These are phyloP conservation scores for Triplophysa siluroides DNA, from an alignment of 2,113 vertebrate genomes.

Conservation along the genomic window DNA sequence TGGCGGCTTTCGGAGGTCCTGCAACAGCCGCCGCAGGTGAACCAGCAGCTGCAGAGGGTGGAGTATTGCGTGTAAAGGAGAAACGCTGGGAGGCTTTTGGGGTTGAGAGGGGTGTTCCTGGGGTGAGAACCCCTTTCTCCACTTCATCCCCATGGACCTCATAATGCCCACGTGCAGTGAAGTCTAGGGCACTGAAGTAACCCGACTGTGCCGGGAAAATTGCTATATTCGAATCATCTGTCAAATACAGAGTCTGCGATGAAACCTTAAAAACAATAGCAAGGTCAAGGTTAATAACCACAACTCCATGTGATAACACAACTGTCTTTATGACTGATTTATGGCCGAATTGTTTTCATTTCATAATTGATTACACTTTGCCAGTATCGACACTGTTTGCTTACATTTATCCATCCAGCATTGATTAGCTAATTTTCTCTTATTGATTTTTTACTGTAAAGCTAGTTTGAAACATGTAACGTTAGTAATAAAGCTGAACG, in stretches of 20 bases:
- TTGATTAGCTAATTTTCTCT: too few species aligned
- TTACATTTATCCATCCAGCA: too few species aligned
- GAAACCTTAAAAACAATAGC: neutral
- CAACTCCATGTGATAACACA: neutral
- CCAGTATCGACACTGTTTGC: too few species aligned
- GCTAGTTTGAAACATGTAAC: too few species aligned
- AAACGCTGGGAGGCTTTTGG: neutral
- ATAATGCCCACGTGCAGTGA: slow-evolving; percentile 7
- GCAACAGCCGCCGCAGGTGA: neutral
- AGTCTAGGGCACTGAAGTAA: neutral
- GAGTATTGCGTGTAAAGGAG: neutral
- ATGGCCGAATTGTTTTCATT: neutral
- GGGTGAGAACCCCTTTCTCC: neutral
- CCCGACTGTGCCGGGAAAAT: neutral
- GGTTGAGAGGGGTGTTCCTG: neutral
- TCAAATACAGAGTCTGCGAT: slow-evolving; percentile 1
- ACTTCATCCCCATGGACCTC: slow-evolving; percentile 15
- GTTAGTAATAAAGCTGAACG: too few species aligned
- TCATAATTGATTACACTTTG: neutral
- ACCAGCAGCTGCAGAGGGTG: neutral
- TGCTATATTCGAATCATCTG: slow-evolving; percentile 5
- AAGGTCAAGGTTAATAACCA: neutral
- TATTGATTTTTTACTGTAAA: too few species aligned
- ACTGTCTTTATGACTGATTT: neutral
- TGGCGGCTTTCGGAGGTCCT: neutral